These are phyloP conservation scores for Onychomys leucogaster DNA, from an alignment of 2,797 vertebrate genomes.

Conservation along the genomic window DNA sequence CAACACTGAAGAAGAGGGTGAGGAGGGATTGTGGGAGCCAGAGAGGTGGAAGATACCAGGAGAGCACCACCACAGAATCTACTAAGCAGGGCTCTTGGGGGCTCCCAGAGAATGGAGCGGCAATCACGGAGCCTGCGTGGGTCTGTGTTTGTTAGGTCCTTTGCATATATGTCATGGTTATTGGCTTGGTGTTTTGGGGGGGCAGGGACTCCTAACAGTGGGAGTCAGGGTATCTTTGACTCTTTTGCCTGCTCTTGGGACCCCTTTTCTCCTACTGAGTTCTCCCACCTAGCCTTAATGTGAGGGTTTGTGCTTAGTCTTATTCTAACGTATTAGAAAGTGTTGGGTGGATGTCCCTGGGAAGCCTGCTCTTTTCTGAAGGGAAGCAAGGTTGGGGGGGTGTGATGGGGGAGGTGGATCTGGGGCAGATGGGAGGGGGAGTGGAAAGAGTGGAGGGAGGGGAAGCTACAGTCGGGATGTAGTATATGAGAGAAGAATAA, in stretches of 20 bases:
- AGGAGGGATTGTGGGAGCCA: not conserved
- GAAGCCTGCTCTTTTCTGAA: not conserved
- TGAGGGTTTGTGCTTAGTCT: not conserved
- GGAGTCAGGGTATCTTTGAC: not conserved
- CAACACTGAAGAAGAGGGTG: not conserved
- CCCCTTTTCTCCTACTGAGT: not conserved
- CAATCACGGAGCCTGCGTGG: not conserved
- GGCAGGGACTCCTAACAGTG: not conserved
- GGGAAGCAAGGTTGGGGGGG: too few species aligned
- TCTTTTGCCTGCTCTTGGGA: not conserved
- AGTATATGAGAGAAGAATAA: not conserved
- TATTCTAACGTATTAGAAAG: not conserved
- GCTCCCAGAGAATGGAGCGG: not conserved
- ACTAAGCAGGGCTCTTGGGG: not conserved
- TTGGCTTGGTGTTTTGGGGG: not conserved
- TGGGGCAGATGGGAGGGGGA: not conserved
- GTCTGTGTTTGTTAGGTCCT: not conserved
- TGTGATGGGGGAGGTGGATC: fast-evolving
- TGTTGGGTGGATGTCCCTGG: too few species aligned
- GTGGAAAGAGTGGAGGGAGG: too few species aligned
- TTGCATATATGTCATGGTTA: too few species aligned
- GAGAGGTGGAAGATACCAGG: not conserved
- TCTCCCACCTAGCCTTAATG: not conserved
- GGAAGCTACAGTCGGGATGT: not conserved
- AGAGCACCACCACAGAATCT: not conserved